A percentile compares a stretch with the other conserved stretches of the same genome.
Conservation (phyloP, 2,797 vertebrate genomes). For the Girardinus metallicus region DNA sequence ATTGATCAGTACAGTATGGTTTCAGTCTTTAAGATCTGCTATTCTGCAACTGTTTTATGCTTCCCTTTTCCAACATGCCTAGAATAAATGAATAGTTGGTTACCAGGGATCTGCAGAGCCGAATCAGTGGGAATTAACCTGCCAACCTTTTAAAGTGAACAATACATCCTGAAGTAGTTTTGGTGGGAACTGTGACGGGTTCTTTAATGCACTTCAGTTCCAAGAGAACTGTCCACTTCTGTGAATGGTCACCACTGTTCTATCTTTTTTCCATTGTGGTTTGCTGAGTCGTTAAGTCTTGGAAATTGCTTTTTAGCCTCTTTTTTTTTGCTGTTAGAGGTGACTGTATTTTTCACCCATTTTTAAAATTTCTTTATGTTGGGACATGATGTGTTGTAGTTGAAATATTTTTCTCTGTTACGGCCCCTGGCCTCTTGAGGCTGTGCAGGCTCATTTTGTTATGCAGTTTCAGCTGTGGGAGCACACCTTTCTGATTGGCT, state of each 20-base stretch:
- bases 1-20: not conserved
- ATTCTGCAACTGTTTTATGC: not conserved
- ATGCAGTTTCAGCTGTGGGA: no score
- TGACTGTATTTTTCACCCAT: not conserved
- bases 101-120: not conserved
- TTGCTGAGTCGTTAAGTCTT: not conserved
- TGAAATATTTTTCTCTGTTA: not conserved
- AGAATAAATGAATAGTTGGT: not conserved
- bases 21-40: not conserved
- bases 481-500: no score
- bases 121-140: conserved; percentile 10
- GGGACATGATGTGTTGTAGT: not conserved
- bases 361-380: not conserved
- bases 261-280: not conserved
- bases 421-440: no score
- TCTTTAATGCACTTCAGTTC: conserved; percentile 21
- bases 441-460: no score
- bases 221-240: not conserved
- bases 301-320: not conserved
- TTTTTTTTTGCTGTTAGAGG: not conserved
- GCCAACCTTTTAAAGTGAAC: conserved; percentile 35
- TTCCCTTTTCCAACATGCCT: conserved; percentile 5
- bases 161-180: conserved; percentile 16
- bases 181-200: conserved; percentile 5
- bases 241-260: not conserved